Evolutionary conservation across 2,797 vertebrate genomes (phyloP).

Genomic region (Microhierax caerulescens): DNA sequence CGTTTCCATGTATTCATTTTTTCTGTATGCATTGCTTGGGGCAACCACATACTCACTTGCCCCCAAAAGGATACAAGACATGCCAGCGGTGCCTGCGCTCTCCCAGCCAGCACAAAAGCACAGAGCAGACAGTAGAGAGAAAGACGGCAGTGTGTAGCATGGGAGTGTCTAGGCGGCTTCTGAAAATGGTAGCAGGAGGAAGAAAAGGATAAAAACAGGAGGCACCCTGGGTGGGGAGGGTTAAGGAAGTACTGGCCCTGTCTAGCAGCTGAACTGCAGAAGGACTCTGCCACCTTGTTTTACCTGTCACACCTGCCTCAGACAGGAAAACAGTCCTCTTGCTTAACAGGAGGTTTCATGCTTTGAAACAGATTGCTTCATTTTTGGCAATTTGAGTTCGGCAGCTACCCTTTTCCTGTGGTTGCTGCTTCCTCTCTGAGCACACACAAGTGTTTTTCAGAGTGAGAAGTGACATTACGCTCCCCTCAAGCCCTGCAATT

Average conservation of each 20-base stretch:
- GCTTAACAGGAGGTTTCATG: constrained; percentile 17
- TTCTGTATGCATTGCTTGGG: accelerated
- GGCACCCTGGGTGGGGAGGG: not conserved
- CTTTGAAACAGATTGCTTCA: constrained; percentile 21
- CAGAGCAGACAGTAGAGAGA: not conserved
- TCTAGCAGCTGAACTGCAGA: not conserved
- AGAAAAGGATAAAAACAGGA: not conserved
- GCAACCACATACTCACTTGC: accelerated
- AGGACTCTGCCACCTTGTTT: not conserved
- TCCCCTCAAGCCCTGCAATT: not conserved
- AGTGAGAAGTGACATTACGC: not conserved
- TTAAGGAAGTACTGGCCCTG: not conserved
- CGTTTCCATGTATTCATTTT: not conserved
- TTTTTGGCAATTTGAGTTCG: not conserved
- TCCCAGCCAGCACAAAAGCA: not conserved
- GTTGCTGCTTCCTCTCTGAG: constrained; percentile 18
- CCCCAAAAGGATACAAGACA: accelerated
- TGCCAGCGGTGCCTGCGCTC: not conserved
- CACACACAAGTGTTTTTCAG: not conserved
- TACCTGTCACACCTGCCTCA: not conserved
- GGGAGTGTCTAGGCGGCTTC: not conserved
- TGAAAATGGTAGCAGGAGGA: not conserved
- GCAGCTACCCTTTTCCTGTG: not conserved
- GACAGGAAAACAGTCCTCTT: not conserved
- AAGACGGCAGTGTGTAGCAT: not conserved